Base-by-base conservation (phyloP, 2,113 vertebrate genomes). In the Antechinus stuartii region DNA sequence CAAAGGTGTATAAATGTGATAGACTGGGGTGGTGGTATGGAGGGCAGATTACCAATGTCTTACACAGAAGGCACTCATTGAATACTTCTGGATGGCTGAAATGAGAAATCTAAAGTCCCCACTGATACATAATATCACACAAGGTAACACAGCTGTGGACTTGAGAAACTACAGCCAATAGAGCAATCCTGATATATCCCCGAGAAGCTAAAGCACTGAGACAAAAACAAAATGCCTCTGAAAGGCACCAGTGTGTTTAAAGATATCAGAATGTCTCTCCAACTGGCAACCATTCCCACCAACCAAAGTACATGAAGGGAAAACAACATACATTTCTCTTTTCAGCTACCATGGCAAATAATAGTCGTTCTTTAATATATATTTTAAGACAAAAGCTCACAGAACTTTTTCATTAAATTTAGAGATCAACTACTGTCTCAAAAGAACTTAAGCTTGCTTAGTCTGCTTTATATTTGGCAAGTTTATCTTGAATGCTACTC, bases 391-490 rank as follows among this genome's bases (percentile, higher is more conserved):
- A 84, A 42, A 95, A 94, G 50, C 22, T 94, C 1, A 23, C 3
- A 50, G 7, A 57, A 8, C 90, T 52, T 94, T 91, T 9, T 25
- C 35, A n/a, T 92, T n/a, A 92, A 47, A 24, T 19, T 92, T 91
- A 84, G 54, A 55, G 53, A 11, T 55, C 50, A 54, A n/a, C 57
- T 47, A 61, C 91, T 96, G 91, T 95, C 61, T 93, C 55, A 55
- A 90, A 90, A 53, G 30, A 93, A 90, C 54, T 57, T 89, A 42
- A 90, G 22, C 53, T 84, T n/a, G 57, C 93, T 95, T 50, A 35
- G 56, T 23, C 25, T 90, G 94, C 42, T 94, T 95, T 93, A 30
- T n/a, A 92, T 56, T 68, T 89, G n/a, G 84, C 2, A 90, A 95
- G 24, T 1, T 26, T 35, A 35, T 49, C 5, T 54, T 96, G 7